These are phyloP conservation scores for Pygoscelis antarcticus DNA, from an alignment of 2,113 vertebrate species.

Conservation along the genomic window DNA sequence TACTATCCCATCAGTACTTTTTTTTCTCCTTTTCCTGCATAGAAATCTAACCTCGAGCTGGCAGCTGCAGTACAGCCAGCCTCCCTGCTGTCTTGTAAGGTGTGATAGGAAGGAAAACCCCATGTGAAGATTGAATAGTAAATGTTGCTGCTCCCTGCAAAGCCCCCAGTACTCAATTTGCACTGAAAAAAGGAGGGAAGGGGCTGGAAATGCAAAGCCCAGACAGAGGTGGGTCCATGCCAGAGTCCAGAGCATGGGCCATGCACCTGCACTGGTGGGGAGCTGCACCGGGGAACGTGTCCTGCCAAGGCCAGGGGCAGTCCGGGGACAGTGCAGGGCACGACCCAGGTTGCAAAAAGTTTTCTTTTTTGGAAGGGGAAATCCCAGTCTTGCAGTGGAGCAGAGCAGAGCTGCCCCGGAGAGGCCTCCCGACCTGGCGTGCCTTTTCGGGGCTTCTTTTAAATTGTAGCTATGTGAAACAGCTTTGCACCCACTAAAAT, in stretches of 20 bases:
- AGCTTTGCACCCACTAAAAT: not conserved
- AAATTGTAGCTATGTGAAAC: not conserved
- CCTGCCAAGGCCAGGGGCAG: too few relatives aligned
- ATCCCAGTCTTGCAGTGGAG: not conserved
- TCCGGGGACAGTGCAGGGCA: accelerated
- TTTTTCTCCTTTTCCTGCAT: not conserved
- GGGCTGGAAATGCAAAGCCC: not conserved
- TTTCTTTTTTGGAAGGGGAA: not conserved
- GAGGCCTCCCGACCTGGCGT: not conserved
- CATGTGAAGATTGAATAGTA: not conserved
- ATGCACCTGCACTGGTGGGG: not conserved
- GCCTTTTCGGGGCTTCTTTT: not conserved
- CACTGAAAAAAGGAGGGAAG: not conserved
- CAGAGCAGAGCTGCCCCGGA: not conserved
- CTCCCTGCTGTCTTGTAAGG: not conserved
- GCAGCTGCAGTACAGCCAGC: not conserved
- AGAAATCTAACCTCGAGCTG: not conserved
- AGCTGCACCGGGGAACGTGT: not conserved
- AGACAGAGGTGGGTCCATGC: not conserved
- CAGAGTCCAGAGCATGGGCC: not conserved
- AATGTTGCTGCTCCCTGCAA: too few relatives aligned
- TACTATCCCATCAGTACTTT: too few relatives aligned
- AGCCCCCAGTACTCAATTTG: not conserved
- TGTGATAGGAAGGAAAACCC: not conserved
- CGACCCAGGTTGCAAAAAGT: not conserved